Conservation (phyloP, 2,113 vertebrate species). For the Percina caprodes region DNA sequence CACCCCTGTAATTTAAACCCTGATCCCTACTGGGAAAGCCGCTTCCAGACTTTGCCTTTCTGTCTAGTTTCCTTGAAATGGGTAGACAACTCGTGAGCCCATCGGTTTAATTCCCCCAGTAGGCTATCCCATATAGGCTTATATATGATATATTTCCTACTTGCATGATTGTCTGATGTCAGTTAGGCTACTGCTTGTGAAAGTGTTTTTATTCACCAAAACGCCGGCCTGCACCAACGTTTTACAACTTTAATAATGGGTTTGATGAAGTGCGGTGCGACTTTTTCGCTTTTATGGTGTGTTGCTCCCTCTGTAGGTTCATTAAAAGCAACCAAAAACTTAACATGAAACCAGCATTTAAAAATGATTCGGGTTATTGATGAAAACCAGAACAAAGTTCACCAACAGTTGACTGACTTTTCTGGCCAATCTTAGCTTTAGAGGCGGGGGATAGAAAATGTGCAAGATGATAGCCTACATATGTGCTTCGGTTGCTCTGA, state of each 20-base stretch:
- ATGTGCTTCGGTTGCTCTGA: slow-evolving; percentile 53
- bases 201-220: not conserved
- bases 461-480: slow-evolving; percentile 76
- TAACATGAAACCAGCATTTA: not conserved
- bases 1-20: too few species aligned
- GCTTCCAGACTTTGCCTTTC: not conserved
- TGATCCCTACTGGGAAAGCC: not conserved
- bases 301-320: not conserved
- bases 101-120: not conserved
- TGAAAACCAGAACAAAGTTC: slow-evolving; percentile 75
- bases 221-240: not conserved
- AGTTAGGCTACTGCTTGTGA: not conserved
- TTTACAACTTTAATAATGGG: not conserved
- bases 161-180: not conserved
- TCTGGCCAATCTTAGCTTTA: slow-evolving; percentile 81
- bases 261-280: not conserved
- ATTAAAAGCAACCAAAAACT: slow-evolving; percentile 11
- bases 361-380: slow-evolving; percentile 53
- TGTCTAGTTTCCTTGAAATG: not conserved
- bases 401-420: slow-evolving; percentile 59
- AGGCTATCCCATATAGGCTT: not conserved
- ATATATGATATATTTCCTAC: not conserved
- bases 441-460: slow-evolving; percentile 82
- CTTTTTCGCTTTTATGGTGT: not conserved
- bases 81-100: not conserved